phyloP scores from a whole-genome alignment of 2,888 invertebrate genomes.

The Drosophila phalerata region DNA sequence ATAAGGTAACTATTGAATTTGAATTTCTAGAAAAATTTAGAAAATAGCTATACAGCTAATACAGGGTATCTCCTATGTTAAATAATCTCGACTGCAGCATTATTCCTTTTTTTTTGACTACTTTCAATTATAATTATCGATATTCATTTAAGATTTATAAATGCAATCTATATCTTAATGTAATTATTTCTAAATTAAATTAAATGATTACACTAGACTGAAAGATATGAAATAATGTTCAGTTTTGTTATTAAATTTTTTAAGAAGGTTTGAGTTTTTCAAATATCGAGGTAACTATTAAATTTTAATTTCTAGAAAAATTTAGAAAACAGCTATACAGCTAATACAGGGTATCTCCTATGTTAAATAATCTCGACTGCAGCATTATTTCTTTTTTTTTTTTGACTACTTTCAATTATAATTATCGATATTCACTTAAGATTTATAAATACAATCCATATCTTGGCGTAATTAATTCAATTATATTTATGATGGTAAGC shows the following conservation, averaged over 20 bases:
- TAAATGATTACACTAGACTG: not conserved
- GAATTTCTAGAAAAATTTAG: too few relatives aligned
- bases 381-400: not conserved
- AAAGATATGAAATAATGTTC: not conserved
- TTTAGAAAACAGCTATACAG: too few relatives aligned
- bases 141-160: slow-evolving; percentile 10
- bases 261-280: too few relatives aligned
- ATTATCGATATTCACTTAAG: slow-evolving; percentile 10
- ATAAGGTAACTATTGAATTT: too few relatives aligned
- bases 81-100: not conserved
- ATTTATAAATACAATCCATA: slow-evolving; percentile 38
- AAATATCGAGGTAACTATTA: too few relatives aligned
- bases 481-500: slow-evolving; percentile 62
- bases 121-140: slow-evolving; percentile 3
- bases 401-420: slow-evolving; percentile 2
- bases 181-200: slow-evolving; percentile 61
- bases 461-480: slow-evolving; percentile 60
- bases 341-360: not conserved
- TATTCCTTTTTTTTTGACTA: not conserved
- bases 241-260: too few relatives aligned
- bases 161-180: slow-evolving; percentile 42
- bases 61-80: not conserved
- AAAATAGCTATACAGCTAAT: too few relatives aligned
- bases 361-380: not conserved
- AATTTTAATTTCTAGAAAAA: too few relatives aligned